A percentile compares a stretch with the other conserved stretches of the same genome.
phyloP scores from a whole-genome alignment of 2,888 invertebrate genomes.

The Sesia bembeciformis region DNA sequence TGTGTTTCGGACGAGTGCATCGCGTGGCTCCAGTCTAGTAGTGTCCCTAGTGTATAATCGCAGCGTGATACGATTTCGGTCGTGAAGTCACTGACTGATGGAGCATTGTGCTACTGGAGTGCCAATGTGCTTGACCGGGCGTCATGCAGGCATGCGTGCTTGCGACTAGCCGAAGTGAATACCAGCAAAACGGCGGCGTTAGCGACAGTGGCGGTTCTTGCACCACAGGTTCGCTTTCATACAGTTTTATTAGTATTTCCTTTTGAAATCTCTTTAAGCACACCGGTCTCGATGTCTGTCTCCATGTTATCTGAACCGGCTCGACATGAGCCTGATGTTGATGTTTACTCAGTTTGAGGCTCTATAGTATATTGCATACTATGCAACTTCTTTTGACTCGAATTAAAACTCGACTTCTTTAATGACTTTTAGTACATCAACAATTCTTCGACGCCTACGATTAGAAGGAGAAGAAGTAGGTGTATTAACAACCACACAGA shows the following conservation, averaged over 20 bases:
- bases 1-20: conserved; percentile 56
- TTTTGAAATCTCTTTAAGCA: too few relatives aligned
- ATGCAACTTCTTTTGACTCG: too few relatives aligned
- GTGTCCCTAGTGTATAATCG: conserved; percentile 50
- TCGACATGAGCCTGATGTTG: too few relatives aligned
- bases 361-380: too few relatives aligned
- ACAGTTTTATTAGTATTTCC: background rate
- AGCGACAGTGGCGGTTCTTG: conserved; percentile 48
- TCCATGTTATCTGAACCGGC: too few relatives aligned
- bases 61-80: conserved; percentile 29
- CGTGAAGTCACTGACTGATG: conserved; percentile 53
- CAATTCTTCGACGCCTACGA: too few relatives aligned
- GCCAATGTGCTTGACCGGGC: conserved; percentile 40
- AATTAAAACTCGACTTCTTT: too few relatives aligned
- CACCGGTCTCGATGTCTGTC: too few relatives aligned
- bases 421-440: too few relatives aligned
- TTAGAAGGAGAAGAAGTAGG: too few relatives aligned
- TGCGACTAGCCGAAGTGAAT: conserved; percentile 38
- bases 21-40: conserved; percentile 26
- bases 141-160: conserved; percentile 55
- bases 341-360: too few relatives aligned
- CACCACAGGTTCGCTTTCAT: conserved; percentile 52
- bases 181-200: conserved; percentile 63
- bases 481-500: too few relatives aligned
- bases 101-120: conserved; percentile 39